These are phyloP conservation scores for Lepidocolaptes lacrymiger DNA, from an alignment of 2,797 vertebrate genomes.

Conservation along the genomic window DNA sequence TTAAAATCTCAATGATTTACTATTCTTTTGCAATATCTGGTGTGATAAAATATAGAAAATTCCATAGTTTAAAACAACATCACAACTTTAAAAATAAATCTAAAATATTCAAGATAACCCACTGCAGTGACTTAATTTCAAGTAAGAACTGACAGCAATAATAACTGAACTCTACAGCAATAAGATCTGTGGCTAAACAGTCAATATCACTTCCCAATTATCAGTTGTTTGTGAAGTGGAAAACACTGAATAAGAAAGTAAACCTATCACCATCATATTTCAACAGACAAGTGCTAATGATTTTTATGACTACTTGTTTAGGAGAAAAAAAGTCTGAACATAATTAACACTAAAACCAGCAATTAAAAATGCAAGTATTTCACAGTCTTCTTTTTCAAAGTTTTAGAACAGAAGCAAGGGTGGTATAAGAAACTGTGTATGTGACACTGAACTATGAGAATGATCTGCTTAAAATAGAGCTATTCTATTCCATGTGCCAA, in stretches of 20 bases:
- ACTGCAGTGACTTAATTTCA: not conserved
- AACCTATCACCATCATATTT: not conserved
- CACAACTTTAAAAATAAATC: not conserved
- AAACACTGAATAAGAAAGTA: not conserved
- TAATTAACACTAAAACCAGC: not conserved
- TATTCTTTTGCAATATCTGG: not conserved
- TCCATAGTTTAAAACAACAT: not conserved
- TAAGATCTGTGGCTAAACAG: not conserved
- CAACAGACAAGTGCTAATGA: not conserved
- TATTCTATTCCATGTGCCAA: not conserved
- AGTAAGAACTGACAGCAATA: not conserved
- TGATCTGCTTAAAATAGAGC: not conserved
- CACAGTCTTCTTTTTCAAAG: not conserved
- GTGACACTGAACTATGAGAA: not conserved
- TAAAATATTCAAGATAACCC: not conserved
- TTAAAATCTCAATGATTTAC: not conserved
- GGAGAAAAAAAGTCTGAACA: not conserved
- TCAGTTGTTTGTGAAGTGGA: not conserved
- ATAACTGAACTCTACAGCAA: not conserved
- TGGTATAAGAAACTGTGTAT: accelerated
- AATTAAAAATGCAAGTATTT: not conserved
- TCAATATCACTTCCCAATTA: not conserved
- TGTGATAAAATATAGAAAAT: not conserved
- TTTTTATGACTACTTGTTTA: not conserved
- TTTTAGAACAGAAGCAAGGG: not conserved